Conservation (phyloP, 2,113 vertebrate species). For the Bufo bufo region DNA sequence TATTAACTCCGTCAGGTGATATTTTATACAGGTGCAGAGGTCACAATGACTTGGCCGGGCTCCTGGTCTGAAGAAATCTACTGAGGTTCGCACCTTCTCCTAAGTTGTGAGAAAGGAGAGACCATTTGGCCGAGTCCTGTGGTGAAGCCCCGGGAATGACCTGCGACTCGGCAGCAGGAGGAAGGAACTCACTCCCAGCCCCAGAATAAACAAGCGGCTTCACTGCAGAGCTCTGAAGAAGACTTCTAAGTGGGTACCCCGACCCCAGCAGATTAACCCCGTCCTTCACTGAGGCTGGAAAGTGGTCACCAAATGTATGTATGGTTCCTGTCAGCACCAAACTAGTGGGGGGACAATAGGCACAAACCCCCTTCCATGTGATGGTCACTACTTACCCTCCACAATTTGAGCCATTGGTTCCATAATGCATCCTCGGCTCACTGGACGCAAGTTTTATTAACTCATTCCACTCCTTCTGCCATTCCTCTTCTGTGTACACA, state of each 20-base stretch:
- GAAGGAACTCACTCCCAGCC: slow-evolving; percentile 43
- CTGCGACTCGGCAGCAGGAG: background rate
- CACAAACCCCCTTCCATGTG: too few relatives aligned
- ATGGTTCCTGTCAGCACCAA: too few relatives aligned
- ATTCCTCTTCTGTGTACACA: slow-evolving; percentile 96
- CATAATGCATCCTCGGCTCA: slow-evolving; percentile 88
- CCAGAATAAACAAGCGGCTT: background rate
- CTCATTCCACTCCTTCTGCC: slow-evolving; percentile 98
- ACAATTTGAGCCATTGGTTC: slow-evolving; percentile 78
- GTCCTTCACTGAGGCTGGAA: too few relatives aligned
- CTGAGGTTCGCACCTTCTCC: too few relatives aligned
- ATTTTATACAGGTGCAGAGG: too few relatives aligned
- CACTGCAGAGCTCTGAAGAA: background rate
- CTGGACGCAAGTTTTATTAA: slow-evolving; percentile 89
- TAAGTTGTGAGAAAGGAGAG: background rate
- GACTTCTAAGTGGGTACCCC: background rate
- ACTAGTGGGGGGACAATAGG: too few relatives aligned
- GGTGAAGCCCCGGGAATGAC: background rate
- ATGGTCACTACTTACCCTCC: slow-evolving; percentile 73
- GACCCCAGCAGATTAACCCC: background rate
- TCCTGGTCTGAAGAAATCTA: too few relatives aligned
- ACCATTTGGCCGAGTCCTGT: background rate
- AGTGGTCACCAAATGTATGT: too few relatives aligned
- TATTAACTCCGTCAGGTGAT: too few relatives aligned
- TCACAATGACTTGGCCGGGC: too few relatives aligned